phyloP scores from a whole-genome alignment of 2,797 vertebrate species.

The Buphagus erythrorhynchus region DNA sequence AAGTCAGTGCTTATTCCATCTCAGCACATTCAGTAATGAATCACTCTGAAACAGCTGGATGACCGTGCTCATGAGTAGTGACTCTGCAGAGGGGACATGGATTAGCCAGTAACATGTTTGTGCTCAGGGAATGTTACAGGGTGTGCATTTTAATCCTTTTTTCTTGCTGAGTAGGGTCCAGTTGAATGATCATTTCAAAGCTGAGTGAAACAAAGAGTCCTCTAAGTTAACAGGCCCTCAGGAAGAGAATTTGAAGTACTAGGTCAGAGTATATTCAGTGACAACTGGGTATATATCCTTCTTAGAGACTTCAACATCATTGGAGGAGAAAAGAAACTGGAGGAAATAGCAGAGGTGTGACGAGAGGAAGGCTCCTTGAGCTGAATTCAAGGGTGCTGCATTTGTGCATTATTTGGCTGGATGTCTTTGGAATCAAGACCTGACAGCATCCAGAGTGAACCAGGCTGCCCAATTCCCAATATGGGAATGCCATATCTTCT shows the following conservation, averaged over 20 bases:
- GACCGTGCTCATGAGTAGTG: neutral
- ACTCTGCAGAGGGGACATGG: accelerated
- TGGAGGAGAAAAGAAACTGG: neutral
- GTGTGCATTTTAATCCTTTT: neutral
- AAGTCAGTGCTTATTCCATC: neutral
- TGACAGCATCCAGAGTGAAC: neutral
- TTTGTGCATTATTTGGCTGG: accelerated
- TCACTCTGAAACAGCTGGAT: neutral
- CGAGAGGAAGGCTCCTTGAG: neutral
- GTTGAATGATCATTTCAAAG: neutral
- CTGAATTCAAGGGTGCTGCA: neutral
- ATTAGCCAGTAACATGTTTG: neutral
- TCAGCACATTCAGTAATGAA: neutral
- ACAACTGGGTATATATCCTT: neutral
- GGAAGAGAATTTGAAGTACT: neutral
- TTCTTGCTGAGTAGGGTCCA: neutral
- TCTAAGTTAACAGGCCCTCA: neutral
- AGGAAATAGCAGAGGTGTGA: neutral
- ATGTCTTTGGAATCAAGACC: neutral
- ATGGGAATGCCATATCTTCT: neutral
- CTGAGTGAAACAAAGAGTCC: neutral
- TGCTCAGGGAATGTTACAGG: neutral
- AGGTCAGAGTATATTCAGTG: neutral
- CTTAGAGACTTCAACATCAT: neutral
- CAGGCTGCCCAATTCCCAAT: neutral